These are phyloP conservation scores for Trididemnum clinides DNA, from an alignment of 23 tunicate species.

Conservation along the genomic window DNA sequence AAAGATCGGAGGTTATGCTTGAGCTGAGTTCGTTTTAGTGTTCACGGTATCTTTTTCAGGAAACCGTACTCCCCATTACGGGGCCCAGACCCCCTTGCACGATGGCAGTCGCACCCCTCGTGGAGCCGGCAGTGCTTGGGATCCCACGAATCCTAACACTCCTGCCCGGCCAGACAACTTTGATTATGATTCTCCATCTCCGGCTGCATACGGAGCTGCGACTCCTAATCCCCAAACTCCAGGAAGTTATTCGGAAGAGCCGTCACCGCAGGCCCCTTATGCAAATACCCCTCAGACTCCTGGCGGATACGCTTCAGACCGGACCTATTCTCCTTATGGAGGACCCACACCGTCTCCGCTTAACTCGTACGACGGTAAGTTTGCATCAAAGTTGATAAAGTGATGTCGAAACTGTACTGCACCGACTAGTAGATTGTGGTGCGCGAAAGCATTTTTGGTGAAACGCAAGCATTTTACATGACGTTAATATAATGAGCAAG, in stretches of 20 bases:
- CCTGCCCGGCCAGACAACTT: slow-evolving; percentile 78
- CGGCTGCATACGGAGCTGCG: slow-evolving; percentile 77
- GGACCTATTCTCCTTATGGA: slow-evolving; percentile 74
- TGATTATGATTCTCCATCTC: slow-evolving; percentile 86
- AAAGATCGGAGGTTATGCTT: too few species aligned
- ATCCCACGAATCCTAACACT: slow-evolving; percentile 87
- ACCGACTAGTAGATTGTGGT: too few species aligned
- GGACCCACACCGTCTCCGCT: slow-evolving; percentile 91
- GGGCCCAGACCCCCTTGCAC: slow-evolving; percentile 92
- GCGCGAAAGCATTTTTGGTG: too few species aligned
- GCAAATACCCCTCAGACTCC: slow-evolving; percentile 87
- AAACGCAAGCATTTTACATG: too few species aligned
- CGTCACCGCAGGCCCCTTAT: slow-evolving; percentile 73
- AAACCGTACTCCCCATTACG: slow-evolving; percentile 95
- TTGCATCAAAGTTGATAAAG: too few species aligned
- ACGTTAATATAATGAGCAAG: too few species aligned
- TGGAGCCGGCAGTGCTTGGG: slow-evolving; percentile 95
- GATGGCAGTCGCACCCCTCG: slow-evolving; percentile 98
- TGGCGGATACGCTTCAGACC: slow-evolving; percentile 82
- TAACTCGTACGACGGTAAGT: slow-evolving; percentile 71
- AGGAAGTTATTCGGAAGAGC: slow-evolving; percentile 67
- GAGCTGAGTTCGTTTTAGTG: not conserved
- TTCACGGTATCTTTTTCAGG: slow-evolving; percentile 38
- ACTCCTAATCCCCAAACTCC: slow-evolving; percentile 96
- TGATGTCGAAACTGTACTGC: too few species aligned